Evolutionary conservation across 2,113 vertebrate genomes (phyloP), one percentile per base, ranked within the genome.

Genomic region (Ceyx melanurus): DNA sequence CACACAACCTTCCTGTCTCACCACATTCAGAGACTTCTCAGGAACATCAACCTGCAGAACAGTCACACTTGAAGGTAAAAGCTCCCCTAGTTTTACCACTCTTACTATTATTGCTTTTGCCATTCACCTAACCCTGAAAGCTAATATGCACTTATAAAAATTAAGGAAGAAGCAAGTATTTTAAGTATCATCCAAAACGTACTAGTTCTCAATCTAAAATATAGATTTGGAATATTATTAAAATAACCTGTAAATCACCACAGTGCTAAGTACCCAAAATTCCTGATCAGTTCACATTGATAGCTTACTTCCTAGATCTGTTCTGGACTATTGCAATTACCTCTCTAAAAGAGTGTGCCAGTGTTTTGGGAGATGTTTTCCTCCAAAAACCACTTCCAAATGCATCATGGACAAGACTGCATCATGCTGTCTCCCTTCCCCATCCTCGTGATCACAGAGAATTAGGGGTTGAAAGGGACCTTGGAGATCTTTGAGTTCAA

Each of bases 191-290:
- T 74, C 78, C 79, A 88, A 86, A 90, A 70, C 65, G 16, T 53
- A 64, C 28, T 88, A 71, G 16, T 80, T 95, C 57, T 80, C 62
- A 19, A 82, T n/a, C 28, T 77, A 57, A 73, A 83, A 77, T 43
- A 84, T 11, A 84, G 19, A 37, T 37, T 37, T 37, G 37, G 37
- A 37, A 37, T 37, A 37, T 37, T 37, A 37, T 37, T n/a, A n/a
- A n/a, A n/a, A n/a, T n/a, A 37, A 37, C 37, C 37, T 15, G 18
- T 48, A 71, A 33, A 77, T 62, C 42, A 82, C 33, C 71, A 33
- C 31, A 57, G 21, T 15, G 45, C 15, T 53, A 57, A 61, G 70
- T 21, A 74, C 13, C 37, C 58, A 43, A 79, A 82, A 68, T 68
- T 40, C 40, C 58, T 61, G n/a, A 56, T 33, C 31, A 25, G 16